Conservation (phyloP, 2,888 invertebrate species). For the Xestia rhomboidea region DNA sequence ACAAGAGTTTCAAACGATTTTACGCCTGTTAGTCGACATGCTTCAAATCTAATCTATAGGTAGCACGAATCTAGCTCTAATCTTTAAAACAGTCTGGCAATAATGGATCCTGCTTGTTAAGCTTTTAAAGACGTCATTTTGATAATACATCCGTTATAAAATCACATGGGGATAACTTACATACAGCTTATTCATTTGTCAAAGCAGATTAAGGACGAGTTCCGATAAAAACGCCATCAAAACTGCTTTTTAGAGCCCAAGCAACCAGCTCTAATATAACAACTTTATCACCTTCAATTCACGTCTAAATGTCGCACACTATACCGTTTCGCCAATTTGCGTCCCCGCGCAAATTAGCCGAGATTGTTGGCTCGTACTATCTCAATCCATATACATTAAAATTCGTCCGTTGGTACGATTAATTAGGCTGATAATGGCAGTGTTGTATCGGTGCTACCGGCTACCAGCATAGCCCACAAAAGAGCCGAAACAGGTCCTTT, state of each 20-base stretch:
- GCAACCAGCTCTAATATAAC: conserved; percentile 21
- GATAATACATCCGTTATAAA: background rate
- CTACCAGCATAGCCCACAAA: conserved; percentile 80
- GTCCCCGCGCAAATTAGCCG: conserved; percentile 63
- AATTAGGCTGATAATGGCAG: conserved; percentile 85
- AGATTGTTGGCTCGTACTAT: conserved; percentile 65
- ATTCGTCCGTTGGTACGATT: conserved; percentile 81
- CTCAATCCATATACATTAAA: conserved; percentile 71
- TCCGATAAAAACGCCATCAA: background rate
- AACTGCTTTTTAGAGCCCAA: background rate
- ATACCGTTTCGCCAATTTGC: conserved; percentile 66
- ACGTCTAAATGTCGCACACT: conserved; percentile 21
- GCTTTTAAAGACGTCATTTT: background rate
- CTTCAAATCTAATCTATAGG: background rate
- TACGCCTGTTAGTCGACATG: background rate
- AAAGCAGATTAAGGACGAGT: background rate
- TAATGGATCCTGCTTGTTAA: background rate
- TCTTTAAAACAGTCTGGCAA: background rate
- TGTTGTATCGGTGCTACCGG: conserved; percentile 83
- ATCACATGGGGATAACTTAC: background rate
- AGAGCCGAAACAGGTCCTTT: conserved; percentile 86
- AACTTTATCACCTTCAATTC: conserved; percentile 25
- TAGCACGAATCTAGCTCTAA: background rate
- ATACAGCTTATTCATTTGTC: background rate
- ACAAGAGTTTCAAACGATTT: background rate